Base-by-base conservation (phyloP, 2,797 vertebrate species). In the Otolemur crassicaudatus region DNA sequence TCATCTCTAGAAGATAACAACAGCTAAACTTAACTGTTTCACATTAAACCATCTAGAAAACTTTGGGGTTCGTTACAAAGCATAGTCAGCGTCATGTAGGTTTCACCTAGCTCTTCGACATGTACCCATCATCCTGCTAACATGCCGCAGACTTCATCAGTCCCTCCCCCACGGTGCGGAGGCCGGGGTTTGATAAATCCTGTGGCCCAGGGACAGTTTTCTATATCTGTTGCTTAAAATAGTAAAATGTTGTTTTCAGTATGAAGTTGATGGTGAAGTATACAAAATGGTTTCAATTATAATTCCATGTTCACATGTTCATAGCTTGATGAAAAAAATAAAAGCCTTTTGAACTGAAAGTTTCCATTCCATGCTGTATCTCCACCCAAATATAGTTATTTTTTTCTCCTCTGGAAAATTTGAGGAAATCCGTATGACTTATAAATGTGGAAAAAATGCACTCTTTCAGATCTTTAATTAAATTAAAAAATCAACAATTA, bases 221-320 rank as follows among this genome's bases (percentile, higher is more conserved):
- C 61, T 77, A 0, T 83, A 73, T 75, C 93, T 80, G 43, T 46
- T 90, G 84, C 96, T 85, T 88, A 91, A 95, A 96, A 87, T 86
- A 79, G 10, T 63, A 91, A 93, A 92, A 82, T 67, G 80, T 83
- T 92, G 79, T 87, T 87, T 94, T 92, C 90, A 76, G 25, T 67
- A 91, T 82, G 86, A 96, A 95, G 82, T 97, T 94, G 87, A 96
- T 95, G 94, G 75, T 67, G 70, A 94, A 97, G 67, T 93, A 95
- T 97, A 92, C 90, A 96, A 95, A 97, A 97, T 97, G 96, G 97
- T 97, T 97, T 97, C 84, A 98, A 97, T 98, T 98, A 97, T 96
- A 94, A 97, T 94, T 95, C 72, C 89, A 94, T 96, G 96, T 94
- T 96, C 90, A 87, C 90, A 95, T 97, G 92, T 95, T 97, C 97